phyloP scores from a whole-genome alignment of 2,113 vertebrate genomes.

The Calypte anna region DNA sequence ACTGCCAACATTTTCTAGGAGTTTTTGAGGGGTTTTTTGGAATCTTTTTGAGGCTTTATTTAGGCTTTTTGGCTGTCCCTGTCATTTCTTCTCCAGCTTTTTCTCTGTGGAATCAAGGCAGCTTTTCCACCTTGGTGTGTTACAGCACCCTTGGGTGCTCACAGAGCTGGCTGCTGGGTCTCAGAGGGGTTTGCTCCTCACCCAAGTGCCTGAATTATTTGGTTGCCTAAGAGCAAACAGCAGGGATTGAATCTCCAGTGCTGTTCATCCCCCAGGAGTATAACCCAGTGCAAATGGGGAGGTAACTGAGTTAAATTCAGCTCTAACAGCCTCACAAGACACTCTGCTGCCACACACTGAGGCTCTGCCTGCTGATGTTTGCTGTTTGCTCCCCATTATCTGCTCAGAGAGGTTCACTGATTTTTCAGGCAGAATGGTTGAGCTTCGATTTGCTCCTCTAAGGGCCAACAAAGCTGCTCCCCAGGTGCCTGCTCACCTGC shows the following conservation, averaged over 20 bases:
- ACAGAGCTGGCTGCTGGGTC: rapidly evolving
- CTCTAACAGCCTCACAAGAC: slow-evolving; percentile 25
- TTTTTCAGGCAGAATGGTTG: rapidly evolving
- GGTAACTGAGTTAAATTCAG: slow-evolving; percentile 49
- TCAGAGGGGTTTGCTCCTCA: background rate
- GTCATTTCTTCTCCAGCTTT: background rate
- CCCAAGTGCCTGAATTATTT: background rate
- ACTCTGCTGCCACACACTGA: background rate
- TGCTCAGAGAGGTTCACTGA: background rate
- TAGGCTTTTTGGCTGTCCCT: background rate
- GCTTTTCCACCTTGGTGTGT: background rate
- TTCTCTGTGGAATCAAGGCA: background rate
- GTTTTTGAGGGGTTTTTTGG: background rate
- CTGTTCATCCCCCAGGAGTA: background rate
- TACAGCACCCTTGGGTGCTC: background rate
- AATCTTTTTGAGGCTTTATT: background rate
- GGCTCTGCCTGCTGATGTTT: background rate
- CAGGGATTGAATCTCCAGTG: slow-evolving; percentile 24
- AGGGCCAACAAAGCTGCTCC: background rate
- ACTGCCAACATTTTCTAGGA: background rate
- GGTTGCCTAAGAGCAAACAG: slow-evolving; percentile 11
- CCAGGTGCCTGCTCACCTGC: rapidly evolving
- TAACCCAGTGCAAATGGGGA: slow-evolving; percentile 13
- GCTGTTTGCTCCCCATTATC: background rate
- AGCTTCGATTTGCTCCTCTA: background rate